These are phyloP conservation scores for Chymomyza costata DNA, from an alignment of 1,140 invertebrate species.

Conservation along the genomic window DNA sequence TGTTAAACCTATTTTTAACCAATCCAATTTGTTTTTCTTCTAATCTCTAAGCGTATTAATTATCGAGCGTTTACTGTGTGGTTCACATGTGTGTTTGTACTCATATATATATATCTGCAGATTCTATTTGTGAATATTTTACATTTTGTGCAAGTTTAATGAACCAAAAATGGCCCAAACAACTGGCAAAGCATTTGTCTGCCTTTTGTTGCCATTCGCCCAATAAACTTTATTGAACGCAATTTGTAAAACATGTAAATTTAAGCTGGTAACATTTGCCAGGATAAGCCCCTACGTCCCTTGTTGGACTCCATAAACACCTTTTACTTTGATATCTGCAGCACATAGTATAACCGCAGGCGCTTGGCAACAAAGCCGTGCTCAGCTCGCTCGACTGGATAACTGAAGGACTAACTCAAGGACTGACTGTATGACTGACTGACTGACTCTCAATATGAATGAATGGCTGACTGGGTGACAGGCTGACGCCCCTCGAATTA, in stretches of 20 bases:
- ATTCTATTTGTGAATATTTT: slow-evolving; percentile 62
- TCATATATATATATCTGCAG: no score
- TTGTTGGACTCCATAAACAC: slow-evolving; percentile 36
- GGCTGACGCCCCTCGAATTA: no score
- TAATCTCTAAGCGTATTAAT: no score
- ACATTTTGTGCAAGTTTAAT: slow-evolving; percentile 52
- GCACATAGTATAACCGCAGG: slow-evolving; percentile 48
- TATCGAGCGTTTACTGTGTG: no score
- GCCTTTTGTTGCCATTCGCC: slow-evolving; percentile 8
- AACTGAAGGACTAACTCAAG: slow-evolving; percentile 21
- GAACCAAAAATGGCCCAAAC: no score
- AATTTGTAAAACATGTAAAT: slow-evolving; percentile 54
- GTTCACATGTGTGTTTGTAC: no score
- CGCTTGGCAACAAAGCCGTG: slow-evolving; percentile 12
- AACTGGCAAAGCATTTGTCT: slow-evolving; percentile 45
- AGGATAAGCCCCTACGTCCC: slow-evolving; percentile 56
- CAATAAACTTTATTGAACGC: no score
- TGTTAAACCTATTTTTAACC: no score
- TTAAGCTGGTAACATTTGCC: no score
- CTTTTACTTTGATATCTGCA: slow-evolving; percentile 12
- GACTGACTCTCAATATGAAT: no score
- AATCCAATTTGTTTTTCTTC: no score
- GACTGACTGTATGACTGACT: slow-evolving; percentile 16
- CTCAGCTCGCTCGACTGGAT: slow-evolving; percentile 7
- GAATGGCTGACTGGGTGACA: no score